phyloP scores from a whole-genome alignment of 2,888 invertebrate species.

The Pachydiplax longipennis region DNA sequence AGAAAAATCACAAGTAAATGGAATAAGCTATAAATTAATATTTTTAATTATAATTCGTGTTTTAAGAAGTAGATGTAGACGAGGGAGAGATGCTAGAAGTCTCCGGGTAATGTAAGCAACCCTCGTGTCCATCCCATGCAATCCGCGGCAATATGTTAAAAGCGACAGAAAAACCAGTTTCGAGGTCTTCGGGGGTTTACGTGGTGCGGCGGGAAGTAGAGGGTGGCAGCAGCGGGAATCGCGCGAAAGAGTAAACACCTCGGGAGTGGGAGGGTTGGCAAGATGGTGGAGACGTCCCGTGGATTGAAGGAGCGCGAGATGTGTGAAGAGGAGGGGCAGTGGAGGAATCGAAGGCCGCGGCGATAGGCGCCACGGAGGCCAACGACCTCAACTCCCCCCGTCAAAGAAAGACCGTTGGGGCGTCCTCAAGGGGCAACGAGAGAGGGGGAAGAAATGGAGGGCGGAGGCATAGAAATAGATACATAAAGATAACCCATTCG shows the following conservation, averaged over 20 bases:
- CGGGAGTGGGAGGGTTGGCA: neutral
- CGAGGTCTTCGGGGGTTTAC: neutral
- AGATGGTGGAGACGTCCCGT: constrained; percentile 1
- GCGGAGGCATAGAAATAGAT: neutral
- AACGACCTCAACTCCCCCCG: neutral
- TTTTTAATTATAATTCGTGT: no score
- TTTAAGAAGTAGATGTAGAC: no score
- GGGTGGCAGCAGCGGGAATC: neutral
- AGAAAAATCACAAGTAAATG: no score
- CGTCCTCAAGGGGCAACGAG: neutral
- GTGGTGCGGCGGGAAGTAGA: neutral
- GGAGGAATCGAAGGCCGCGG: constrained; percentile 14
- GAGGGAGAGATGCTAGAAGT: neutral
- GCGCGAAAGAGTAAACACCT: constrained; percentile 11
- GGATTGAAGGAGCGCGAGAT: neutral
- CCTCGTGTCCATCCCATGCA: neutral
- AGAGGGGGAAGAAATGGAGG: neutral
- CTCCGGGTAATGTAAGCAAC: neutral
- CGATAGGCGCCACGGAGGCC: constrained; percentile 29
- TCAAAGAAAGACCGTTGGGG: constrained; percentile 13
- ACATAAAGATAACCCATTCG: neutral
- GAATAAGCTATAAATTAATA: no score
- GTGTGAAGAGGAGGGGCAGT: neutral
- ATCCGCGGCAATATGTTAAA: constrained; percentile 1
- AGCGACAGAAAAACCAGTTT: constrained; percentile 22